phyloP scores from a whole-genome alignment of 2,888 invertebrate genomes.

The Tiliacea citrago region DNA sequence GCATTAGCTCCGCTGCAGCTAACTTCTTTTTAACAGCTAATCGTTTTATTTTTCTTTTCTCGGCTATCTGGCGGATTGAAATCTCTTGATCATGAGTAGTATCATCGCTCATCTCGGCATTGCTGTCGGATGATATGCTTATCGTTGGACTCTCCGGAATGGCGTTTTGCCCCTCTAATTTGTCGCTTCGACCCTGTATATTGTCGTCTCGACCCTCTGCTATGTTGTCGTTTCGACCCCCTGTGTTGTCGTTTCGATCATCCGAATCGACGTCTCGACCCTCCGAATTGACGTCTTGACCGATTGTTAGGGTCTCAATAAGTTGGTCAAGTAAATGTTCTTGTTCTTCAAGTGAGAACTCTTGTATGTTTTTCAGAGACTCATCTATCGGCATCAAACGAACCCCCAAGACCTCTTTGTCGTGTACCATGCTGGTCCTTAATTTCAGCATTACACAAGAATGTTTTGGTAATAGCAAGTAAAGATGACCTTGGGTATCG shows the following conservation, averaged over 20 bases:
- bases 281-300: neutral
- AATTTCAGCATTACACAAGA: conserved; percentile 36
- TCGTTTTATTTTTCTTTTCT: neutral
- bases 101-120: conserved; percentile 1
- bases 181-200: too few relatives aligned
- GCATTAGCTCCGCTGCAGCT: neutral
- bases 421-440: neutral
- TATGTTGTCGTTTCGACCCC: neutral
- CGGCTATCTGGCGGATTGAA: neutral
- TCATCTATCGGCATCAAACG: conserved; percentile 28
- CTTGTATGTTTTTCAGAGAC: neutral
- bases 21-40: neutral
- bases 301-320: conserved; percentile 3
- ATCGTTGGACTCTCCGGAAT: neutral
- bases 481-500: neutral
- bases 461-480: conserved; percentile 36
- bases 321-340: conserved; percentile 31
- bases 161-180: neutral
- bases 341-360: conserved; percentile 15
- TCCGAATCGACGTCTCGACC: neutral
- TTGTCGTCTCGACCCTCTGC: neutral
- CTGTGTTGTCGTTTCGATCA: too few relatives aligned
- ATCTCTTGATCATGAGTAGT: neutral
- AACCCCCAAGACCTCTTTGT: neutral
- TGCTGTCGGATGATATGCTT: conserved; percentile 1